Percentiles rank a stretch among this genome's conserved stretches.
phyloP scores from a whole-genome alignment of 92 coral and sea anemone species.

The Umimayanthus kanabou region DNA sequence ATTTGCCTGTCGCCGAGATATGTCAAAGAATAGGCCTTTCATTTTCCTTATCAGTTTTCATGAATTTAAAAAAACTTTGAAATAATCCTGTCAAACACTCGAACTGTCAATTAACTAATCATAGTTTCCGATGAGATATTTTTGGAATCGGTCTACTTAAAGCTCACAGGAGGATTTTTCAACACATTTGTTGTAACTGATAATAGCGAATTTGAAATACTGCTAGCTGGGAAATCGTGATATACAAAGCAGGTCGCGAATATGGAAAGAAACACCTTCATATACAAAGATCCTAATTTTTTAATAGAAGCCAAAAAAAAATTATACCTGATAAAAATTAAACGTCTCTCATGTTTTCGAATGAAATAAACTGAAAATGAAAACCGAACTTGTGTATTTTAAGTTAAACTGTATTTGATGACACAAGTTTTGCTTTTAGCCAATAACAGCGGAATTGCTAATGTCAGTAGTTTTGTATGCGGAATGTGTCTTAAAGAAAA shows the following conservation, averaged over 20 bases:
- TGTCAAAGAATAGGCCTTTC: background rate
- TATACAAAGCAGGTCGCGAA: background rate
- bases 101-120: background rate
- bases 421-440: background rate
- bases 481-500: no score
- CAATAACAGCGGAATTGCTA: background rate
- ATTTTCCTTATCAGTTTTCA: background rate
- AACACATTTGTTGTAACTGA: background rate
- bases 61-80: no score
- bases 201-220: background rate
- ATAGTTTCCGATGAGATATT: background rate
- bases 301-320: no score
- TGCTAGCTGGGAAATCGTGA: background rate
- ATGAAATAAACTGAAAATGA: background rate
- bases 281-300: background rate
- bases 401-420: background rate
- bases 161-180: background rate
- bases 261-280: background rate
- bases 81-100: background rate
- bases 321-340: background rate
- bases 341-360: background rate
- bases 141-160: background rate
- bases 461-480: background rate
- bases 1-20: background rate
- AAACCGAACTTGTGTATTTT: no score